Evolutionary conservation across 2,113 vertebrate genomes (phyloP), one percentile per base, ranked within the genome.

Genomic region (Mirounga angustirostris): DNA sequence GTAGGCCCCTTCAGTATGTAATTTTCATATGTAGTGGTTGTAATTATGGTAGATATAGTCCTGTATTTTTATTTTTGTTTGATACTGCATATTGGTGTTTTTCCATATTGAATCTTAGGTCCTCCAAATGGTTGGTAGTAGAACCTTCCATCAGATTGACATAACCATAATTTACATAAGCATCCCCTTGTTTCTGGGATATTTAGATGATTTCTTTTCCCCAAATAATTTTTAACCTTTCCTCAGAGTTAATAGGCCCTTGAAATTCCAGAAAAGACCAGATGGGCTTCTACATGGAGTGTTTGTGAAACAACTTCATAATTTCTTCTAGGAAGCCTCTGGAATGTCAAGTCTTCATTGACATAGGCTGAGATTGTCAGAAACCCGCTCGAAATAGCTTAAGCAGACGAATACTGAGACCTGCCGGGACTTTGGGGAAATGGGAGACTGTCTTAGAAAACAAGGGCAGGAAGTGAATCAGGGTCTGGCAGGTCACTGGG

Each of bases 301-400:
- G 26, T 61, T 43, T 56, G 16, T 88, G 69, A 90, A 69, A 78
- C 40, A 43, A 46, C 40, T 40, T 54, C 33, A 54, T 46, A 63
- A 50, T 83, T 69, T 86, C 36, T 82, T 87, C 13, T 26, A 28
- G 15, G n/a, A 61, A 43, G 8, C 22, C 36, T 79, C 61, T 43
- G 3, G 2, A 74, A 73, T 76, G 43, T 76, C 30, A 59, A 19
- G 5, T 78, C n/a, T 81, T 79, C 73, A 54, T 59, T n/a, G 24
- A 46, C 40, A 82, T 74, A 80, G 22, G 56, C 36, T 79, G 26
- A 86, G 50, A 92, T 59, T 76, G n/a, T 88, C 61, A 88, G 33
- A 92, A 89, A 91, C 19, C 69, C 78, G 67, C 91, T 88, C 21
- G 52, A 76, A 79, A 46, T 50, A 84, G 82, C 26, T 82, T 91